These are phyloP conservation scores for Sceliomorpha sp. DNA, from an alignment of 2,888 invertebrate species.

Conservation along the genomic window DNA sequence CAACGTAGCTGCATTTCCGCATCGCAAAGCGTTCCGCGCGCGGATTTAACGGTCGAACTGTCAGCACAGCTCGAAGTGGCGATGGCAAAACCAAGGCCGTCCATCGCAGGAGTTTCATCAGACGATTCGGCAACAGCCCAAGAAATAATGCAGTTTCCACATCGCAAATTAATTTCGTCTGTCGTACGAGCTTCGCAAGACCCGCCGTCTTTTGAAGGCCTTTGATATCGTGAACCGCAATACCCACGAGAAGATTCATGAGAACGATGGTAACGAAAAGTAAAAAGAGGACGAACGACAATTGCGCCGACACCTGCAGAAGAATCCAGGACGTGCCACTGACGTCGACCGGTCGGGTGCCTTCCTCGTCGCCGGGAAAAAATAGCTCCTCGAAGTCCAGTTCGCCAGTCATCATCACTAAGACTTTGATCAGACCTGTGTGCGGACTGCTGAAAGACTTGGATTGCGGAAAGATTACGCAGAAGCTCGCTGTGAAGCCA, in stretches of 20 bases:
- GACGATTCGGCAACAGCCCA: slow-evolving; percentile 88
- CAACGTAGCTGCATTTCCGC: slow-evolving; percentile 32
- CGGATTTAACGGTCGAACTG: slow-evolving; percentile 91
- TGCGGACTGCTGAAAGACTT: slow-evolving; percentile 91
- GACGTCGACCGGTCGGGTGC: slow-evolving; percentile 82
- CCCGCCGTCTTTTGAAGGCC: slow-evolving; percentile 92
- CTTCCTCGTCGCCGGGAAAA: slow-evolving; percentile 84
- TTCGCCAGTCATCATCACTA: slow-evolving; percentile 95
- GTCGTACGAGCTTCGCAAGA: slow-evolving; percentile 89
- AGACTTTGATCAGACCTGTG: slow-evolving; percentile 90
- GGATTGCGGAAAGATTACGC: slow-evolving; percentile 92
- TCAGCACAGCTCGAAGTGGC: slow-evolving; percentile 89
- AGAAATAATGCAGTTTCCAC: slow-evolving; percentile 91
- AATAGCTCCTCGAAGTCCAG: slow-evolving; percentile 88
- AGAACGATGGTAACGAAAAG: slow-evolving; percentile 92
- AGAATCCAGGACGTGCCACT: slow-evolving; percentile 81
- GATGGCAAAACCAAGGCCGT: slow-evolving; percentile 90
- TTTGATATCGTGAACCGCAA: slow-evolving; percentile 93
- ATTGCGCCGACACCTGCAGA: slow-evolving; percentile 89
- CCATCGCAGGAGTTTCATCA: slow-evolving; percentile 88
- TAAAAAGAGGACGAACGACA: slow-evolving; percentile 89
- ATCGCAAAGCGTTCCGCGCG: slow-evolving; percentile 79
- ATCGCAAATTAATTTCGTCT: slow-evolving; percentile 92
- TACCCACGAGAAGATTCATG: slow-evolving; percentile 92
- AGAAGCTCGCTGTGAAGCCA: slow-evolving; percentile 93